Evolutionary conservation across 2,888 invertebrate genomes (phyloP), one percentile per base, ranked within the genome.

Genomic region (Timema podura): DNA sequence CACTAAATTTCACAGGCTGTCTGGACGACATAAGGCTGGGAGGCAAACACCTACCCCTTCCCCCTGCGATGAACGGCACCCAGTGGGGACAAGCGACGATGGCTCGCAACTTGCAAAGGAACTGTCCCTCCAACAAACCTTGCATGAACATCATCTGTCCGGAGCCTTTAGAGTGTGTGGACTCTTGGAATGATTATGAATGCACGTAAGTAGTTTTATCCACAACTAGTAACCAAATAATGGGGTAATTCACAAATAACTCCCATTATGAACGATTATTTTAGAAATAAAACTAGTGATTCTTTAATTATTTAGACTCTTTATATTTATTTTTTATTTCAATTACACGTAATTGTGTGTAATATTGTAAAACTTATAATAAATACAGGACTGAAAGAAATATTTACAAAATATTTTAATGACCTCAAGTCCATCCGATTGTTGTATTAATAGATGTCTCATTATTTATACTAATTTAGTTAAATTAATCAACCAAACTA

Each of bases 151-250:
- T 83, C 64, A 82, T 81, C 71, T 85, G 85, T 75, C 80, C 82
- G 5, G 79, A 80, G 67, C 83, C 81, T 47, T 83, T 83, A 77
- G 82, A 82, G 70, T 86, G 84, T 80, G 81, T 81, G 71, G 85
- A 83, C 78, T 81, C 86, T 64, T 87, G 87, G 86, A 86, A 85
- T 77, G 81, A 82, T 67, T 83, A 85, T 74, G 84, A 86, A 76
- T 87, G 87, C 82, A 83, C 84, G 82, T 87, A 78, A 78, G 80
- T 77, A 11, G 47, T 6, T 13, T 7, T 7, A 3, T 8, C 57
- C 57, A 30, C 30, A 30, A 30, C 30, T 30, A 30, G 3, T 13
- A 16, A 30, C 47, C 44, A 10, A 44, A 65, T 13, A 7, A 2
- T 30, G 30, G 30, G 30, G 30, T 30, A 30, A 30, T 30, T 30